Conservation (phyloP, 2,797 vertebrate species). For the Sylvia borin region DNA sequence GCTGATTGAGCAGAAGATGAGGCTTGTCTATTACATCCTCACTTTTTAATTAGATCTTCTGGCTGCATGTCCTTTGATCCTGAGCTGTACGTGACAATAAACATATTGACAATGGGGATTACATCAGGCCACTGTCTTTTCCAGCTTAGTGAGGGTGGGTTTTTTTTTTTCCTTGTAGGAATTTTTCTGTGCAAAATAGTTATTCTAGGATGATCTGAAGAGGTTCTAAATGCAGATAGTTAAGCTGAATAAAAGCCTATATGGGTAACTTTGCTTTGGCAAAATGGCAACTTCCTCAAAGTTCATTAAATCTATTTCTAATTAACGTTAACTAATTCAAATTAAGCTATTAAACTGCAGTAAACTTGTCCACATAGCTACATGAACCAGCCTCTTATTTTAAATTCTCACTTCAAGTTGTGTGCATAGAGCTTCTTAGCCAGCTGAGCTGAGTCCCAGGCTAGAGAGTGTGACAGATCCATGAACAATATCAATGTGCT, state of each 20-base stretch:
- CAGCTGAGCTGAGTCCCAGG: neutral
- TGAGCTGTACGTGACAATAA: slow-evolving; percentile 36
- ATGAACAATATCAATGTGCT: neutral
- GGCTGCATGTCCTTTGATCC: slow-evolving; percentile 48
- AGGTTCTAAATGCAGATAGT: neutral
- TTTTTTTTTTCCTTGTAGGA: neutral
- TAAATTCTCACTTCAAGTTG: neutral
- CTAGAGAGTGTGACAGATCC: neutral
- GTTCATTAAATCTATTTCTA: slow-evolving; percentile 62
- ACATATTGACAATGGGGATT: slow-evolving; percentile 29
- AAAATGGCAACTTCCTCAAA: slow-evolving; percentile 34
- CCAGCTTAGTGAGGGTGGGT: neutral
- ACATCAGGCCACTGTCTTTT: neutral
- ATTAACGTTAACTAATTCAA: slow-evolving; percentile 30
- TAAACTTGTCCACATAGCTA: neutral
- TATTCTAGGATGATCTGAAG: neutral
- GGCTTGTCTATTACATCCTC: slow-evolving; percentile 56
- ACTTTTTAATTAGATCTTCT: slow-evolving; percentile 64
- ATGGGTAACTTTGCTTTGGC: slow-evolving; percentile 5
- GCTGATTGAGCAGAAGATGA: slow-evolving; percentile 64
- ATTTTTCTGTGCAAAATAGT: neutral
- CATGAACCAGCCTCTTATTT: neutral
- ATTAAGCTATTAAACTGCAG: slow-evolving; percentile 17
- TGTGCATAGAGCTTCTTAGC: neutral
- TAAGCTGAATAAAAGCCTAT: neutral